Conservation (phyloP, 2,797 vertebrate species). For the Enteromius mattozi region DNA sequence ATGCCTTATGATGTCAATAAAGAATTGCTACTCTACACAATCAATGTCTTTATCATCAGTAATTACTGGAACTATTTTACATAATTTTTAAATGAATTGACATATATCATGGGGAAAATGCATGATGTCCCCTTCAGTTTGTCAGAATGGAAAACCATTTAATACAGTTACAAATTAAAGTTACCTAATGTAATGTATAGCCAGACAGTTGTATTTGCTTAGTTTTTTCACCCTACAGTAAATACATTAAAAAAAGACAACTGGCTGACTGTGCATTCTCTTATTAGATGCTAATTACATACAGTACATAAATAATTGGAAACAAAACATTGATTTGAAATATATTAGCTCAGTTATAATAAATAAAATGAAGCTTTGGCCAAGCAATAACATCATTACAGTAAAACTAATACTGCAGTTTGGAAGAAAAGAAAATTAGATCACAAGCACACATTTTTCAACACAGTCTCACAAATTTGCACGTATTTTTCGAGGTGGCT, state of each 20-base stretch:
- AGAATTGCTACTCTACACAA: neutral
- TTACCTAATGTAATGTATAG: neutral
- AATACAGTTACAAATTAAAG: neutral
- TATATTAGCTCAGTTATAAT: neutral
- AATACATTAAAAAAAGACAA: too few species aligned
- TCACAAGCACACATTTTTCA: too few species aligned
- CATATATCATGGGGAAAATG: neutral
- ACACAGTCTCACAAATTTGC: too few species aligned
- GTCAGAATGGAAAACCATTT: neutral
- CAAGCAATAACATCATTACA: neutral
- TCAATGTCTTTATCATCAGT: neutral
- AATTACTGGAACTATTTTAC: neutral
- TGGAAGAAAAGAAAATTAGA: too few species aligned
- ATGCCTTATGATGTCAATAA: neutral
- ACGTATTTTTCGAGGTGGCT: too few species aligned
- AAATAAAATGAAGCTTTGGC: neutral
- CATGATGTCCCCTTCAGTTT: neutral
- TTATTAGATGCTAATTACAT: neutral
- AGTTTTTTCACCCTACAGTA: neutral
- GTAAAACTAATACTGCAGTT: neutral
- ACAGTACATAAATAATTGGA: neutral
- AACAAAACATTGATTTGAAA: neutral
- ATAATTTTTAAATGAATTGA: neutral
- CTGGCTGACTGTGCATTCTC: neutral
- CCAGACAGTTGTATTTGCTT: too few species aligned